These are phyloP conservation scores for Typhlichthys eigenmanni DNA, from an alignment of 2,797 vertebrate species.

Conservation along the genomic window DNA sequence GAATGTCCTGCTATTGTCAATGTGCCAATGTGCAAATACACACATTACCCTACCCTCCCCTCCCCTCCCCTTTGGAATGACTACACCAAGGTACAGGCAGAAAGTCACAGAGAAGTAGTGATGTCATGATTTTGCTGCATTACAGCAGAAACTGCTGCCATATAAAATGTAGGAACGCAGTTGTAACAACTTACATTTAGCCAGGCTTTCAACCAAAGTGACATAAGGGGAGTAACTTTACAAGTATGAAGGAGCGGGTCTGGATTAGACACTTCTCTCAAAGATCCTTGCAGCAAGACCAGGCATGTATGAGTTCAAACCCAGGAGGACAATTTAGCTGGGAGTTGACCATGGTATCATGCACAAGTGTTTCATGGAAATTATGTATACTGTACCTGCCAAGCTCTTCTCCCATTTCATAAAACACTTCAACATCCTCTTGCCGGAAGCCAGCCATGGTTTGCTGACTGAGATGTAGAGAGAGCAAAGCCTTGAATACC, in stretches of 20 bases:
- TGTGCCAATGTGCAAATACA: slow-evolving; percentile 14
- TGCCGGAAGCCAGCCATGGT: slow-evolving; percentile 92
- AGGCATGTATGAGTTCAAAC: no score
- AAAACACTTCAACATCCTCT: slow-evolving; percentile 88
- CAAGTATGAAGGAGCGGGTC: no score
- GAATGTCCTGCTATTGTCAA: slow-evolving; percentile 11
- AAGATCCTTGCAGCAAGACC: no score
- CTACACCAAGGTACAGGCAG: slow-evolving; percentile 35
- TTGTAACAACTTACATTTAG: slow-evolving; percentile 11
- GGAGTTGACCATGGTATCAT: no score
- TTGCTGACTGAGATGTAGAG: slow-evolving; percentile 33
- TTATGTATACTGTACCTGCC: slow-evolving; percentile 82
- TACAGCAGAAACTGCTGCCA: slow-evolving; percentile 60
- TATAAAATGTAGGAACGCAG: slow-evolving; percentile 52
- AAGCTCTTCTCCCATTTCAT: slow-evolving; percentile 96
- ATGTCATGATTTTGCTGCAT: slow-evolving; percentile 75
- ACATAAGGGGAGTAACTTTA: no score
- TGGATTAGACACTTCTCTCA: no score
- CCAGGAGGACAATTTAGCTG: no score
- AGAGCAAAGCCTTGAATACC: slow-evolving; percentile 21
- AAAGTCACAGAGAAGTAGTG: slow-evolving; percentile 61
- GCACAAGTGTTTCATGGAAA: neutral
- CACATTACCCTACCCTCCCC: slow-evolving; percentile 8
- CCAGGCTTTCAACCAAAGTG: no score
- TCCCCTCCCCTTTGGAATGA: slow-evolving; percentile 19